Evolutionary conservation across 2,888 invertebrate genomes (phyloP).

Genomic region (Ochlodes sylvanus): DNA sequence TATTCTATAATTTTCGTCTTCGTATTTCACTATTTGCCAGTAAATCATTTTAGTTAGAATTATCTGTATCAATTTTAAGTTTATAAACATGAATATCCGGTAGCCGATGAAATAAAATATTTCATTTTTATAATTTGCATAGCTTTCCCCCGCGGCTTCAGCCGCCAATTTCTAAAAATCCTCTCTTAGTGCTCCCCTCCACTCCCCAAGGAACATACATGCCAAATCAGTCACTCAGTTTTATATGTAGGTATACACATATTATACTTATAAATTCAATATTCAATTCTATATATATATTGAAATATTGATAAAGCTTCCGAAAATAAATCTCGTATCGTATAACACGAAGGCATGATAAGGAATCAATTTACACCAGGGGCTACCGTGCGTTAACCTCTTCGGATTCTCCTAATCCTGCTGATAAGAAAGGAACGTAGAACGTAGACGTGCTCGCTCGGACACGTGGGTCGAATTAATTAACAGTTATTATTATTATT

Average conservation of each 20-base stretch:
- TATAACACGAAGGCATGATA: constrained; percentile 60
- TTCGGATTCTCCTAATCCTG: constrained; percentile 66
- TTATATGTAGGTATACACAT: too few relatives aligned
- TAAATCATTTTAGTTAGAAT: neutral
- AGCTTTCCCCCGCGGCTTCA: too few relatives aligned
- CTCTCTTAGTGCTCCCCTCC: too few relatives aligned
- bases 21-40: neutral
- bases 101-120: constrained; percentile 48
- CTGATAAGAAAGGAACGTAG: constrained; percentile 68
- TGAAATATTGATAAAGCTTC: constrained; percentile 64
- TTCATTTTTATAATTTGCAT: too few relatives aligned
- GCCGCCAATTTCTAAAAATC: too few relatives aligned
- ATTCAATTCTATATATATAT: too few relatives aligned
- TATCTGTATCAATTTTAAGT: constrained; percentile 16
- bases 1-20: neutral
- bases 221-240: too few relatives aligned
- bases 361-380: constrained; percentile 65
- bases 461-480: constrained; percentile 68
- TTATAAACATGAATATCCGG: constrained; percentile 15
- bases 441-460: constrained; percentile 54
- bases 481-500: constrained; percentile 66
- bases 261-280: too few relatives aligned
- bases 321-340: constrained; percentile 71
- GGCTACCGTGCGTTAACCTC: constrained; percentile 78
- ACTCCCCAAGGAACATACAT: too few relatives aligned